Conservation (phyloP, 2,113 vertebrate species). For the Neolamprologus kungweensis region DNA sequence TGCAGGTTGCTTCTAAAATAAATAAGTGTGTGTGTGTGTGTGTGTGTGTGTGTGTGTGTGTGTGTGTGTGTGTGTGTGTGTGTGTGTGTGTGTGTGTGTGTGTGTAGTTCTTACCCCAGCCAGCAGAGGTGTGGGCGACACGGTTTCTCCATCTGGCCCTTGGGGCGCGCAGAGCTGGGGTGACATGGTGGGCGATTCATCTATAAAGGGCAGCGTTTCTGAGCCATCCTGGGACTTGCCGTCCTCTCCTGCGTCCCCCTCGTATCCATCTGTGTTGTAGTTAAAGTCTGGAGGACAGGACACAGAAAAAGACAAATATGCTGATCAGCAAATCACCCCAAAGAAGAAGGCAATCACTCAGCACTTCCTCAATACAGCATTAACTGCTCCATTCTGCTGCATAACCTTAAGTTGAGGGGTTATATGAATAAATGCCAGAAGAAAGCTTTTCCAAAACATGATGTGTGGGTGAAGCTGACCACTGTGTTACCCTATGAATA, state of each 20-base stretch:
- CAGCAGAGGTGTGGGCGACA: slow-evolving; percentile 81
- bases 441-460: neutral
- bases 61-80: neutral
- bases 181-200: slow-evolving; percentile 97
- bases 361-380: neutral
- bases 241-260: slow-evolving; percentile 89
- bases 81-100: neutral
- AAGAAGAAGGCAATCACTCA: neutral
- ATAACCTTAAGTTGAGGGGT: neutral
- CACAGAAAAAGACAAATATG: neutral
- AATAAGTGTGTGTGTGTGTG: no score
- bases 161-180: slow-evolving; percentile 88
- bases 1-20: no score
- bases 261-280: slow-evolving; percentile 93
- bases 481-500: neutral
- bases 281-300: slow-evolving; percentile 82
- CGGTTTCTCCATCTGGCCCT: slow-evolving; percentile 73
- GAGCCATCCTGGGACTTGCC: slow-evolving; percentile 90
- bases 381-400: neutral
- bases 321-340: neutral
- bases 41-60: neutral
- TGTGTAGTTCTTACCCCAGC: slow-evolving; percentile 75
- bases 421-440: neutral
- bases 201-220: slow-evolving; percentile 95
- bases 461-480: neutral